These are phyloP conservation scores for Hemibagrus wyckioides DNA, from an alignment of 2,113 vertebrate species.

Conservation along the genomic window DNA sequence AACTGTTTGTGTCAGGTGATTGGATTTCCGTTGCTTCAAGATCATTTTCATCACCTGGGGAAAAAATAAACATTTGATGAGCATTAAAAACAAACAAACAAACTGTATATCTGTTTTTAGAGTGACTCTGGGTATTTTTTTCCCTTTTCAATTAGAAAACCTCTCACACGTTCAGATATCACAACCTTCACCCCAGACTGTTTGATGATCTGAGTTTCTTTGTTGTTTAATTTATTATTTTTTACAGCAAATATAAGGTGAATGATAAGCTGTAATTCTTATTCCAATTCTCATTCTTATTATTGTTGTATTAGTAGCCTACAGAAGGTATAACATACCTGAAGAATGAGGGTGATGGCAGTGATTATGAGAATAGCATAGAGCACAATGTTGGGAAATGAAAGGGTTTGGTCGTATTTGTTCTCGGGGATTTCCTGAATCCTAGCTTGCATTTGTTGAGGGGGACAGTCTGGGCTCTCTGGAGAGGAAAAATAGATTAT, in stretches of 20 bases:
- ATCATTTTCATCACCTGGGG: conserved; percentile 43
- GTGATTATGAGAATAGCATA: conserved; percentile 48
- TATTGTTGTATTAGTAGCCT: background rate
- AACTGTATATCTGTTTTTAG: background rate
- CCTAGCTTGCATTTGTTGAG: background rate
- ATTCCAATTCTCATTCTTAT: background rate
- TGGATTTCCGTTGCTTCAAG: conserved; percentile 7
- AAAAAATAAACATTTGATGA: conserved; percentile 22
- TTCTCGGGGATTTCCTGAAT: conserved; percentile 25
- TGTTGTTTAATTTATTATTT: background rate
- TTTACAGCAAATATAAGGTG: background rate
- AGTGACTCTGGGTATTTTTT: background rate
- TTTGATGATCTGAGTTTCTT: background rate
- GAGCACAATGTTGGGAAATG: conserved; percentile 36
- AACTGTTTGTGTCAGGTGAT: conserved; percentile 24
- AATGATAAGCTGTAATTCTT: background rate
- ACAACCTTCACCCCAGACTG: background rate
- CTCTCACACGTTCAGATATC: background rate
- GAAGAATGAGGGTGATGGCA: conserved; percentile 40
- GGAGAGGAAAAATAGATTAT: conserved; percentile 23
- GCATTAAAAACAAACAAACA: background rate
- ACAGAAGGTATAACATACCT: conserved; percentile 29
- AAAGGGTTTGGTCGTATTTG: background rate
- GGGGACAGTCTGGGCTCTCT: conserved; percentile 44
- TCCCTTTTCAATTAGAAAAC: background rate